These are phyloP conservation scores for Danionella dracula DNA, from an alignment of 2,797 vertebrate species.

Conservation along the genomic window DNA sequence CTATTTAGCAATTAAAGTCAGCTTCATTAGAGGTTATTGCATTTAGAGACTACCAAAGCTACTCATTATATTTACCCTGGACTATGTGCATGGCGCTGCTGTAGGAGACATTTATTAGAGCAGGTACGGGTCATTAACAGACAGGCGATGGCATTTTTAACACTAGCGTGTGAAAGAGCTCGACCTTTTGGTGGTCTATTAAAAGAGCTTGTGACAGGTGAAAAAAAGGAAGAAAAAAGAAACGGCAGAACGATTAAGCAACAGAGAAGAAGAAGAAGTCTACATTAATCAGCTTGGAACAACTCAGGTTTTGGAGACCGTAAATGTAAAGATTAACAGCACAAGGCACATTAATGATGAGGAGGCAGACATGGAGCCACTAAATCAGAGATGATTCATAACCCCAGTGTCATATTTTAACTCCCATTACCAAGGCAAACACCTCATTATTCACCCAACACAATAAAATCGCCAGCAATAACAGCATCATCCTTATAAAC, in stretches of 20 bases:
- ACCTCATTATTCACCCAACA: conserved; percentile 41
- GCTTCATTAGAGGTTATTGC: conserved; percentile 16
- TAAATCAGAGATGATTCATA: conserved; percentile 44
- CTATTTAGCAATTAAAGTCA: conserved; percentile 27
- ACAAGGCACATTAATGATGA: conserved; percentile 48
- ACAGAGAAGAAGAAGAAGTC: conserved; percentile 35
- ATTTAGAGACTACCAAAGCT: conserved; percentile 33
- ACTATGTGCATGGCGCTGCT: conserved; percentile 49
- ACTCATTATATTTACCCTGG: conserved; percentile 58
- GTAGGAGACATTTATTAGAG: conserved; percentile 57
- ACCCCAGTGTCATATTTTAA: conserved; percentile 44
- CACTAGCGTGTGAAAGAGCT: conserved; percentile 62
- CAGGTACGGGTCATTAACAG: conserved; percentile 66
- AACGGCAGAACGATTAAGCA: conserved; percentile 53
- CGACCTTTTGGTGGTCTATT: conserved; percentile 74
- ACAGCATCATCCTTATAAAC: conserved; percentile 22
- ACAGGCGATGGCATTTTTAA: conserved; percentile 73
- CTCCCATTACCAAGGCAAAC: conserved; percentile 50
- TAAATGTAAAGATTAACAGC: conserved; percentile 52
- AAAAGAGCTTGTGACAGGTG: conserved; percentile 63
- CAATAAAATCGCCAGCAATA: conserved; percentile 37
- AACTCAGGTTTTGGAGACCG: conserved; percentile 37
- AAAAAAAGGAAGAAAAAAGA: conserved; percentile 29
- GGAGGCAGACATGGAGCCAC: conserved; percentile 32
- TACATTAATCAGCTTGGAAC: conserved; percentile 51